A percentile compares a stretch with the other conserved stretches of the same genome.
Evolutionary conservation across 2,888 invertebrate species (phyloP).

Genomic region (Drosophila putrida): DNA sequence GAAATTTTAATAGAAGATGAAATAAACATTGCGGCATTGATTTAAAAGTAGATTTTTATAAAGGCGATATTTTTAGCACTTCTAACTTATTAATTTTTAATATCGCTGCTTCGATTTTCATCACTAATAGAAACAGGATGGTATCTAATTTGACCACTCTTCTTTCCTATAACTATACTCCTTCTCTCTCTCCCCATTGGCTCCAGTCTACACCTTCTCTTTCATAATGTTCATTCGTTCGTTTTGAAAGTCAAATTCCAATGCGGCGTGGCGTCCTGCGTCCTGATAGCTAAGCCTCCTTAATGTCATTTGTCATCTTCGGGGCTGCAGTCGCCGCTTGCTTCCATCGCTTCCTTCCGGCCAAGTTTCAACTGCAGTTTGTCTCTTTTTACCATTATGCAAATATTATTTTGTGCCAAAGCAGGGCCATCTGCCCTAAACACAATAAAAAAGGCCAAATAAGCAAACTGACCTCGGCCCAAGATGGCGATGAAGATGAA

Average conservation of each 20-base stretch:
- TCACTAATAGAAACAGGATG: background rate
- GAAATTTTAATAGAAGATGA: no score
- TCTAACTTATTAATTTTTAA: no score
- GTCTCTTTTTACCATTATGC: conserved; percentile 74
- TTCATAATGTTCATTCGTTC: conserved; percentile 21
- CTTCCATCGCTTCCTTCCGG: conserved; percentile 3
- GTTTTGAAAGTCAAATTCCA: conserved; percentile 56
- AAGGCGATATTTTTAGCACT: no score
- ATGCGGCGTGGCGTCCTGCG: no score
- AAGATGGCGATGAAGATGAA: background rate
- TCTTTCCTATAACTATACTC: background rate
- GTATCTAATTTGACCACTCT: conserved; percentile 41
- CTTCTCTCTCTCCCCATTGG: no score
- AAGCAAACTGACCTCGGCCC: conserved; percentile 22
- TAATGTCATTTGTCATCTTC: conserved; percentile 75
- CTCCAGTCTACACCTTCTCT: no score
- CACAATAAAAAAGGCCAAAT: conserved; percentile 42
- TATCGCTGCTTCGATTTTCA: no score
- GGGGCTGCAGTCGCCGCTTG: conserved; percentile 11
- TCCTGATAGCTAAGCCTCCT: conserved; percentile 62
- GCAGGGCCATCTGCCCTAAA: conserved; percentile 15
- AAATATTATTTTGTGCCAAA: conserved; percentile 74
- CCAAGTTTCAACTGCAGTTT: conserved; percentile 52
- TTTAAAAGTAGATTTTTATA: no score
- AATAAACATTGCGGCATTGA: no score